Evolutionary conservation across 2,888 invertebrate genomes (phyloP), one percentile per base, ranked within the genome.

Genomic region (Cyrtodaria siliqua): DNA sequence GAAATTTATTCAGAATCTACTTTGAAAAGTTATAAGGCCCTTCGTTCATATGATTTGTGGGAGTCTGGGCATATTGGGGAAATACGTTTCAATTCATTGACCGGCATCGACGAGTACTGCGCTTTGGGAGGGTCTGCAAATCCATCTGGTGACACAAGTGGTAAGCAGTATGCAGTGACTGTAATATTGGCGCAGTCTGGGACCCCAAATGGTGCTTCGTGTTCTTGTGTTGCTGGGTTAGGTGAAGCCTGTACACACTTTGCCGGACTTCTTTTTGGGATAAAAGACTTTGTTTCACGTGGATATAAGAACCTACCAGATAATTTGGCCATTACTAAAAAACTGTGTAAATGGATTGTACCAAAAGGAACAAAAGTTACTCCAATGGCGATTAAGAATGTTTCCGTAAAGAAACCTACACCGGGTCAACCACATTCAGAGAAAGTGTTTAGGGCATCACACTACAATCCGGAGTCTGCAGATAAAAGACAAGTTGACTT

Each of bases 111-210:
- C 27, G 40, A 40, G 24, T 60, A 18, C 24, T 59, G 59, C 49
- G 59, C 68, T 8, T 18, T 68, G n/a, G 49, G 14, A 27, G 59
- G 68, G 29, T 14, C 33, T 1, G 49, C 68, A 18, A 68, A 68
- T 50, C 59, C 60, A n/a, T 68, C 68, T 14, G 49, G 52, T 8
- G 69, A 61, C 55, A 61, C 69, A 20, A 50, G 52, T 60, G 69
- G 69, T 9, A 69, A 61, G 23, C 69, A 69, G 53, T 61, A 70
- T 42, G 29, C 40, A 44, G 47, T 66, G 44, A 18, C 27, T 9
- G 62, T 62, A 3, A 20, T 64, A 24, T 24, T 64, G 6, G 55
- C 40, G 18, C 42, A 53, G 2, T 20, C 14, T 29, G 56, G 56
- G 2, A 26, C 27, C 2, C 56, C 66, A 18, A 18, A 44, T 26